Evolutionary conservation across 2,113 vertebrate genomes (phyloP), one percentile per base, ranked within the genome.

Genomic region (Campylorhamphus procurvoides): DNA sequence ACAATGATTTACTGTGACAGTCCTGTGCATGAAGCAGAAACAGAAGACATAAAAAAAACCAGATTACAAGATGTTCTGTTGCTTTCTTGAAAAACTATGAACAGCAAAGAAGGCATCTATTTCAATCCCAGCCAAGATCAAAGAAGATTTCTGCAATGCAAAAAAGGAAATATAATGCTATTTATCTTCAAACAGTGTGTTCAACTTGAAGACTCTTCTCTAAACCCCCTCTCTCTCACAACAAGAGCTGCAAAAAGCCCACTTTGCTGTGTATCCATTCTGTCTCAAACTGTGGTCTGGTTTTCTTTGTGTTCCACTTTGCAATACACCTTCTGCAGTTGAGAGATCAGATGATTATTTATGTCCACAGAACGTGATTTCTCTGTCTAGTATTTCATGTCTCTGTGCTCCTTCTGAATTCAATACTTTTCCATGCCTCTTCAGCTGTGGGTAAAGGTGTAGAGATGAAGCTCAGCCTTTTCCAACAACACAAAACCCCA

Each of bases 121-220:
- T 39, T 33, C 52, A 46, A 56, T 27, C 74, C 67, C 42, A 94
- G 56, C 28, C n/a, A 67, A 88, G 86, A 96, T 80, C 47, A 92
- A 96, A 88, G 74, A 87, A 78, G 39, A 74, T 59, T 90, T 84
- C 79, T 91, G 67, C 79, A 88, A 91, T 72, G 79, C 39, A 93
- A 84, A 93, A 89, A 50, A 59, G 39, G 31, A 87, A 90, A 88
- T 58, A 73, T 2, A 74, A 71, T 35, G 29, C 19, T 35, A 80
- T 88, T 94, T 93, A 39, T 90, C 53, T 40, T 87, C 59, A 80
- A 58, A 76, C 56, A n/a, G 4, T 18, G 10, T 83, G 59, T 85
- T 85, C 12, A 14, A 6, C 50, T 47, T 71, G 39, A 20, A 81
- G 44, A 40, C 52, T 80, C 18, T 83, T 80, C 63, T 46, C 18